Base-by-base conservation (phyloP, 1,140 invertebrate species). In the Drosophila melanica region DNA sequence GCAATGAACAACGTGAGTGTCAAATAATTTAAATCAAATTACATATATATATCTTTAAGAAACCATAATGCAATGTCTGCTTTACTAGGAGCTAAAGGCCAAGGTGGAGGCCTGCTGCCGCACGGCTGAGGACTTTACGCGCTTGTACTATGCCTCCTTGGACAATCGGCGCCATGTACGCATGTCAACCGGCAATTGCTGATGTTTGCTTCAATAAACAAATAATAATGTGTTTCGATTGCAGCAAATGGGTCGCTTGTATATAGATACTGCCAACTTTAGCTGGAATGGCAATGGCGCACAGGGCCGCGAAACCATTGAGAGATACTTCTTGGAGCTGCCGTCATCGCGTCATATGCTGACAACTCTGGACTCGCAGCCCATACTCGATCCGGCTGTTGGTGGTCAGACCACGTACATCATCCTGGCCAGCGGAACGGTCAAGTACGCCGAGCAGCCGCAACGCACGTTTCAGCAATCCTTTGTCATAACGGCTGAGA, bases 231-330 rank as follows among this genome's bases (percentile, higher is more conserved):
- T 6, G 1, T 27, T 11, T 18, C 11, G 7, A 33, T 60, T 75
- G 33, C 81, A 96, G 95, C 87, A 95, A 76, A 94, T 97, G 74
- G 94, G 94, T 0, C 95, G 95, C 78, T 92, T 98, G 18, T 98
- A 98, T 79, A 90, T 97, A 75, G 96, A 97, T 47, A 94, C 94
- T 27, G 96, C 95, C n/a, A 92, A 95, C 20, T 92, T 97, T 48
- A 95, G 96, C 27, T 98, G 96, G 97, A 97, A 98, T 93, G 97
- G 97, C 35, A 97, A 97, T 93, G 94, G 94, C 16, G 93, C 95
- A 0, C 94, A 92, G 68, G 96, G 96, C 7, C 95, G 94, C 81
- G 95, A 96, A 51, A 94, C 93, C 48, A 97, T 98, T 62, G 94
- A 96, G 80, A 96, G 96, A 81, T 97, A 96, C 90, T 94, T 95